A percentile compares a stretch with the other conserved stretches of the same genome.
Evolutionary conservation across 2,113 vertebrate species (phyloP).

Genomic region (Numenius arquata): DNA sequence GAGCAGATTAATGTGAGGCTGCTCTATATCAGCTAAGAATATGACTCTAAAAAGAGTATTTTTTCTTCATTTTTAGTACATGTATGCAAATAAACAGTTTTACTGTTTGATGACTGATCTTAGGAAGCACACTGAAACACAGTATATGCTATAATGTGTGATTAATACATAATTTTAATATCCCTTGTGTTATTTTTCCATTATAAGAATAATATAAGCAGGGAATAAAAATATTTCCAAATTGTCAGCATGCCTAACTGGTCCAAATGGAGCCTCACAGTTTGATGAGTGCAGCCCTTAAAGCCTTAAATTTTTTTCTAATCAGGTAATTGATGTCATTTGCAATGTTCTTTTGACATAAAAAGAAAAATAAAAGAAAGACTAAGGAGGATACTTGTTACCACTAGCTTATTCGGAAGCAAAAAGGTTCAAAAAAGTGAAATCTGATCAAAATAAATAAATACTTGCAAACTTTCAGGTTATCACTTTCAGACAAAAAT

Average conservation of each 20-base stretch:
- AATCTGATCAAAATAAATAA: constrained; percentile 66
- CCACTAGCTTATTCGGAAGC: not conserved
- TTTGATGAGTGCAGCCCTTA: not conserved
- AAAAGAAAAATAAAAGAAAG: not conserved
- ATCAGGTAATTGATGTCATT: not conserved
- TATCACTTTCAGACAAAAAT: constrained; percentile 66
- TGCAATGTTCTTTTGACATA: not conserved
- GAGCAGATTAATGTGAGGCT: not conserved
- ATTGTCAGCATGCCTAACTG: not conserved
- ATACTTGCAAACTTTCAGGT: constrained; percentile 56
- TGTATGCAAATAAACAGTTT: not conserved
- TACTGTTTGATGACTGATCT: not conserved
- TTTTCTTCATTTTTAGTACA: not conserved
- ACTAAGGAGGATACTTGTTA: not conserved
- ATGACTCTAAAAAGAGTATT: not conserved
- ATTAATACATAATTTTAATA: not conserved
- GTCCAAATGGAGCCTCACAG: not conserved
- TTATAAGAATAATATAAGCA: not conserved
- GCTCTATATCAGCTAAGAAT: not conserved
- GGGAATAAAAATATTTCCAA: not conserved
- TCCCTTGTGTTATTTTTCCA: not conserved
- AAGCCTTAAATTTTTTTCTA: not conserved
- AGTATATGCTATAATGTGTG: not conserved
- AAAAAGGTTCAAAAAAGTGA: constrained; percentile 9
- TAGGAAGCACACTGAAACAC: not conserved